Base-by-base conservation (phyloP, 2,888 invertebrate species). In the Bellardia bayeri region DNA sequence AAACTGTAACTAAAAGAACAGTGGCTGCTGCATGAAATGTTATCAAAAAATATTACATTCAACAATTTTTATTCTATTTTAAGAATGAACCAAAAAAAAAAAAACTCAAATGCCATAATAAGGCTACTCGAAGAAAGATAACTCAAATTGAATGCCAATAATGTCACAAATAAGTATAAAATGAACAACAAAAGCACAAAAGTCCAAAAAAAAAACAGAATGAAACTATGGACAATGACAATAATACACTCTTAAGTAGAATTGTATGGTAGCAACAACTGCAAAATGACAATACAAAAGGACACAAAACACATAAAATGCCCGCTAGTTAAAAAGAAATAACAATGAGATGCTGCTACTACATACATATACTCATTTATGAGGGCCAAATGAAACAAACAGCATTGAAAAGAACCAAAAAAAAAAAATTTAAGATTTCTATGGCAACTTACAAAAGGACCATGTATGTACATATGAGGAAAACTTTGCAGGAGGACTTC, bases 131-230 rank as follows among this genome's bases (percentile, higher is more conserved):
- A n/a, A 72, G 23, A 61, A 68, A 85, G 91, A 92, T 91, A 91
- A 92, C 91, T 91, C 91, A 91, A 91, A 92, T 91, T 91, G 91
- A 91, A 91, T 92, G 92, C 92, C 91, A 91, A 91, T 91, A 92
- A 92, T 91, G 91, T 91, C 91, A 90, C 91, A 91, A 86, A 82
- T 79, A 81, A 37, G 54, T 54, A 78, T 40, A 63, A 71, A 71
- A 66, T 45, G 71, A 69, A 72, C 69, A 74, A 42, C 0, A 68
- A 37, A 6, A 68, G 16, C 5, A 71, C 11, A 4, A 58, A 37
- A n/a, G 23, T 23, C 2, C 40, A 13, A 71, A 14, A 45, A n/a
- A 66, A 13, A 45, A 51, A 64, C 54, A 66, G 4, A 42, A 63
- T 54, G 51, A 30, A 72, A 66, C 16, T 66, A n/a, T 51, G 78